Evolutionary conservation across 2,797 vertebrate genomes (phyloP).

Genomic region (Acanthurus lineatus): DNA sequence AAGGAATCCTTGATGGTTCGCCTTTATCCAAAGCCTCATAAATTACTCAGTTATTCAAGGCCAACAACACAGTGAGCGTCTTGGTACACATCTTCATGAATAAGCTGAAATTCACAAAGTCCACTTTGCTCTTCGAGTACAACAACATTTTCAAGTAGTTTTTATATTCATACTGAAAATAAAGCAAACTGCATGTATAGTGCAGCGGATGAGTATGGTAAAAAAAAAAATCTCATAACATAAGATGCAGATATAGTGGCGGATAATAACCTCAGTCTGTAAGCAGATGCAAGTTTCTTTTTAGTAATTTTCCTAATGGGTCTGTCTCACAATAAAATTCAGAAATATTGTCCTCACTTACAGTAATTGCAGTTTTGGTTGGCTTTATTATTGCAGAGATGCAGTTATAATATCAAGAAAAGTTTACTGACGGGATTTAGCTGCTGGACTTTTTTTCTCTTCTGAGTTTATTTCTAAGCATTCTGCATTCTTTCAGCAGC

Average conservation of each 20-base stretch:
- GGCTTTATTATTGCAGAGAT: constrained; percentile 21
- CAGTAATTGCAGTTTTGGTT: constrained; percentile 56
- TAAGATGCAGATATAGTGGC: background rate
- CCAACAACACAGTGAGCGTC: constrained; percentile 1
- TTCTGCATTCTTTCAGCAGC: constrained; percentile 4
- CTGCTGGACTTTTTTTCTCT: constrained; percentile 36
- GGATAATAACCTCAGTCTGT: constrained; percentile 8
- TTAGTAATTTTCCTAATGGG: constrained; percentile 51
- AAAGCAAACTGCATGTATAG: constrained; percentile 2
- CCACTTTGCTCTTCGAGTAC: background rate
- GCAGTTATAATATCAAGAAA: constrained; percentile 38
- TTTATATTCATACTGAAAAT: constrained; percentile 5
- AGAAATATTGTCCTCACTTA: constrained; percentile 49
- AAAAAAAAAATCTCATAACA: background rate
- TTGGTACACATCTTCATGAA: constrained; percentile 5
- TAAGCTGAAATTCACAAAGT: constrained; percentile 14
- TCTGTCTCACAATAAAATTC: constrained; percentile 44
- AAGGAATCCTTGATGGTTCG: constrained; percentile 5
- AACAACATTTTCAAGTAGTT: constrained; percentile 1
- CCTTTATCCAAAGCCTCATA: background rate
- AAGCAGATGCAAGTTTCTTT: constrained; percentile 26
- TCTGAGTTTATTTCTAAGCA: constrained; percentile 35
- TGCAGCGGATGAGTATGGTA: background rate
- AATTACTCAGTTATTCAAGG: constrained; percentile 21
- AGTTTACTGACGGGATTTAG: constrained; percentile 27